These are phyloP conservation scores for Drosophila anceps DNA, from an alignment of 2,888 invertebrate species.

Conservation along the genomic window DNA sequence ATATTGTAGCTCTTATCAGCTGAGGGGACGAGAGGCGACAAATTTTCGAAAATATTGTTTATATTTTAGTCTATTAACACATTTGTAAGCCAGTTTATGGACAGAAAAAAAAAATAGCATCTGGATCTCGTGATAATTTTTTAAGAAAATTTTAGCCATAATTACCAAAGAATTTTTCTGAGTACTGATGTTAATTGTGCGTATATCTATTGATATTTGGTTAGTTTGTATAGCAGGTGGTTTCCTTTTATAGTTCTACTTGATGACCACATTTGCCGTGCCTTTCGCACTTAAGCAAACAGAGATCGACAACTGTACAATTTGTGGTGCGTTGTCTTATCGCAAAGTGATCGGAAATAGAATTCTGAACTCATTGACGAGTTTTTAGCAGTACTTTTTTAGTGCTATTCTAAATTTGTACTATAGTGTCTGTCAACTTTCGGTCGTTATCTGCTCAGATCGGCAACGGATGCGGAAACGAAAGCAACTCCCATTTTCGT, in stretches of 20 bases:
- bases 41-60: constrained; percentile 5
- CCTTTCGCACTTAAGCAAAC: constrained; percentile 15
- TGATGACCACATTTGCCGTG: neutral
- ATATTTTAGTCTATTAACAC: constrained; percentile 30
- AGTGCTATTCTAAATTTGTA: constrained; percentile 2
- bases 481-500: constrained; percentile 27
- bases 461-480: constrained; percentile 44
- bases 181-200: constrained; percentile 1
- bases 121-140: constrained; percentile 9
- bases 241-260: neutral
- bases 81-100: constrained; percentile 16
- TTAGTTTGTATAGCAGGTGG: neutral
- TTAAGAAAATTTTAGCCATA: neutral
- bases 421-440: neutral
- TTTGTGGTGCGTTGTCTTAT: constrained; percentile 6
- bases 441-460: neutral
- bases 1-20: constrained; percentile 1
- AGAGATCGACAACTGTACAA: constrained; percentile 7
- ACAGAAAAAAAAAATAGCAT: neutral
- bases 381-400: neutral
- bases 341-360: neutral
- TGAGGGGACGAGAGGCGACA: neutral
- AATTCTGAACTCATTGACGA: neutral
- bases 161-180: neutral
- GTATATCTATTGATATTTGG: neutral